Percentiles rank a stretch among this genome's conserved stretches.
These are phyloP conservation scores for Eustalomyia histrio DNA, from an alignment of 2,888 invertebrate genomes.

Conservation along the genomic window DNA sequence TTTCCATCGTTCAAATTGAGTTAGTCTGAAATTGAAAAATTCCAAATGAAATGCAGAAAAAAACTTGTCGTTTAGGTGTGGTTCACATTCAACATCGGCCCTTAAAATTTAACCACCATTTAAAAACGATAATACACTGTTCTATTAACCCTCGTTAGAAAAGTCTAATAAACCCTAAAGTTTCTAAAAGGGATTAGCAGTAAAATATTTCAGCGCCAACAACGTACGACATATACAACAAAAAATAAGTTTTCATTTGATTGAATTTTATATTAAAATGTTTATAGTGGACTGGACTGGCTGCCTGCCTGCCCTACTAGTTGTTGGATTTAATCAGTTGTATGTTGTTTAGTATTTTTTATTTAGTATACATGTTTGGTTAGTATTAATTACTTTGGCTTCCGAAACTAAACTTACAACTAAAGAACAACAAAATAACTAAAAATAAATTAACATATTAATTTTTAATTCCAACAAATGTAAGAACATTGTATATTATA, in stretches of 20 bases:
- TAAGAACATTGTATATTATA: background rate
- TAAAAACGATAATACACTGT: background rate
- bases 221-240: conserved; percentile 17
- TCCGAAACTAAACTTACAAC: conserved; percentile 75
- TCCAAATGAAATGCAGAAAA: too few relatives aligned
- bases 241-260: conserved; percentile 32
- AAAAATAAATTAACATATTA: conserved; percentile 74
- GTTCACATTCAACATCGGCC: too few relatives aligned
- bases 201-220: conserved; percentile 39
- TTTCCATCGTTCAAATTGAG: too few relatives aligned
- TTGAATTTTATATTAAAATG: conserved; percentile 1
- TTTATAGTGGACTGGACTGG: conserved; percentile 12
- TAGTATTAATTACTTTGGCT: conserved; percentile 79
- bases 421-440: conserved; percentile 8
- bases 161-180: background rate
- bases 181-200: conserved; percentile 14
- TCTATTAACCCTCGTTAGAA: background rate
- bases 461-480: background rate
- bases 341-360: conserved; percentile 65
- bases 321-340: conserved; percentile 40
- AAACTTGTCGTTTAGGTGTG: too few relatives aligned
- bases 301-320: background rate
- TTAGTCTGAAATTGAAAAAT: too few relatives aligned
- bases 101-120: too few relatives aligned
- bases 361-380: conserved; percentile 66